These are phyloP conservation scores for Gasterosteus nipponicus DNA, from an alignment of 2,113 vertebrate genomes.

Conservation along the genomic window DNA sequence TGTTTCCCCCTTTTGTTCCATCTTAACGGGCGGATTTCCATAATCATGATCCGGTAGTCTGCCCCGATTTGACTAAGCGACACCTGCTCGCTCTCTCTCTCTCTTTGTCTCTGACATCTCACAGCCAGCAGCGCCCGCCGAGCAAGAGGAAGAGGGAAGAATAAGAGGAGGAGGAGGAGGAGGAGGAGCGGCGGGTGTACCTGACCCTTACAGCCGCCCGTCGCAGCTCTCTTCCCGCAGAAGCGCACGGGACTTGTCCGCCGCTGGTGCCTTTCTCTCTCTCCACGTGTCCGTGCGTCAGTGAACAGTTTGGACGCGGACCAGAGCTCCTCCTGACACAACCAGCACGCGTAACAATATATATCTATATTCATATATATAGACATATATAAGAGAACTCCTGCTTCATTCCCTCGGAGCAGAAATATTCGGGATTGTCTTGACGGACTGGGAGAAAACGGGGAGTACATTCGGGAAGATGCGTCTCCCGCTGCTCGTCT, in stretches of 20 bases:
- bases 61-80: slow-evolving; percentile 40
- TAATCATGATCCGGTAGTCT: slow-evolving; percentile 25
- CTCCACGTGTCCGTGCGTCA: no score
- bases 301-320: slow-evolving; percentile 28
- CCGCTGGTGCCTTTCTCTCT: slow-evolving; percentile 13
- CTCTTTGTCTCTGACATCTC: slow-evolving; percentile 66
- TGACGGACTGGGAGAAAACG: background rate
- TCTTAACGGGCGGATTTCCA: slow-evolving; percentile 3
- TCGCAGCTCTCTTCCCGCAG: slow-evolving; percentile 45
- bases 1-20: slow-evolving; percentile 9
- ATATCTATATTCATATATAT: no score
- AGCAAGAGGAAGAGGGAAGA: slow-evolving; percentile 9
- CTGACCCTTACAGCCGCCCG: slow-evolving; percentile 64
- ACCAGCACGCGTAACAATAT: no score
- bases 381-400: background rate
- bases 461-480: slow-evolving; percentile 73
- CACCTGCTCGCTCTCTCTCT: slow-evolving; percentile 62
- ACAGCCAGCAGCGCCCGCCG: slow-evolving; percentile 18
- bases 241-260: slow-evolving; percentile 26
- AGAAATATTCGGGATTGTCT: slow-evolving; percentile 8
- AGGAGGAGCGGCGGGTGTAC: slow-evolving; percentile 58
- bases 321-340: no score
- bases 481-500: slow-evolving; percentile 80
- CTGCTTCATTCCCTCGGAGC: background rate
- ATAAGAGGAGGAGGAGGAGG: slow-evolving; percentile 42